A percentile compares a stretch with the other conserved stretches of the same genome.
Conservation (phyloP, 1,140 invertebrate genomes). For the Danaus melanippus region DNA sequence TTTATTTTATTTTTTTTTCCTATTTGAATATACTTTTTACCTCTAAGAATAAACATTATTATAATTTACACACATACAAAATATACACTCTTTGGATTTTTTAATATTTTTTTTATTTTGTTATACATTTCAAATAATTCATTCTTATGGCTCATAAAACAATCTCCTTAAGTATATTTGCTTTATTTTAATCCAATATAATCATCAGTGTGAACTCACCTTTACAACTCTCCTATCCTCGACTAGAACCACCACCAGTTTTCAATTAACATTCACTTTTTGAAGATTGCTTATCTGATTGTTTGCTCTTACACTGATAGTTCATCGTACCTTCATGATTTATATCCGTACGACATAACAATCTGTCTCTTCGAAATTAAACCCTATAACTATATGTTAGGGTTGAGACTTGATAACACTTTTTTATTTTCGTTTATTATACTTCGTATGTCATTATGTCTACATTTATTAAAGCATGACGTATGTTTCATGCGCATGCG, state of each 20-base stretch:
- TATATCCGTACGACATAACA: slow-evolving; percentile 27
- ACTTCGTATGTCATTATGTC: slow-evolving; percentile 28
- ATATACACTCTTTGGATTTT: no score
- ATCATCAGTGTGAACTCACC: slow-evolving; percentile 10
- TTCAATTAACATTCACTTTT: slow-evolving; percentile 43
- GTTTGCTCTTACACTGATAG: slow-evolving; percentile 33
- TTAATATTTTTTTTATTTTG: not conserved
- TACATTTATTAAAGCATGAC: slow-evolving; percentile 30
- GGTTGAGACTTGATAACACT: slow-evolving; percentile 6
- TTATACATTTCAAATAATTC: not conserved
- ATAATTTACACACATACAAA: no score
- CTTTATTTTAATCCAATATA: no score
- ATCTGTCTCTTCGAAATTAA: slow-evolving; percentile 10
- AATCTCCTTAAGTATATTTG: no score
- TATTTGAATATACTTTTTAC: no score
- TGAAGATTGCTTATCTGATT: slow-evolving; percentile 37
- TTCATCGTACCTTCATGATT: slow-evolving; percentile 34
- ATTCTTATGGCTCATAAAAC: not conserved
- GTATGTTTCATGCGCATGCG: slow-evolving; percentile 12
- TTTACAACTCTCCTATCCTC: slow-evolving; percentile 20
- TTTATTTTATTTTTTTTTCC: no score
- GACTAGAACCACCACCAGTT: slow-evolving; percentile 25
- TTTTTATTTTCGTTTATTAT: slow-evolving; percentile 13
- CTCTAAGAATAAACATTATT: no score
- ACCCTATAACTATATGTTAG: slow-evolving; percentile 4